These are phyloP conservation scores for Agonopterix subpropinquella DNA, from an alignment of 2,888 invertebrate species.

Conservation along the genomic window DNA sequence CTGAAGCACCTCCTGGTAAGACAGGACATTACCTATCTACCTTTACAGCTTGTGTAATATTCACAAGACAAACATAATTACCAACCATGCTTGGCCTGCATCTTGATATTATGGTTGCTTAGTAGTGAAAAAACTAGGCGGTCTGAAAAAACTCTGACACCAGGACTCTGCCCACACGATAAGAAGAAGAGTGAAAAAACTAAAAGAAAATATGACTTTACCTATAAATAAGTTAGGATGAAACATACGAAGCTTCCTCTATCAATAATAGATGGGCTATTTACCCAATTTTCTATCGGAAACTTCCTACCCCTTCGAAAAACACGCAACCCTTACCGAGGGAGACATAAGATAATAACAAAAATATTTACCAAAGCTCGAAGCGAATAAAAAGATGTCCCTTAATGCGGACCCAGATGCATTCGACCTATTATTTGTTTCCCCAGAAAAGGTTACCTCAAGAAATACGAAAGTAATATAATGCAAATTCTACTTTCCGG, in stretches of 20 bases:
- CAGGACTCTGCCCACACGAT: too few species aligned
- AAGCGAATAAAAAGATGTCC: conserved; percentile 71
- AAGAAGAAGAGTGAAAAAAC: too few species aligned
- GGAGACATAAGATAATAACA: conserved; percentile 59
- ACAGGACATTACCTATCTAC: too few species aligned
- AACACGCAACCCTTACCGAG: conserved; percentile 26
- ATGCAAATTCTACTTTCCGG: conserved; percentile 57
- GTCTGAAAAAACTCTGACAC: too few species aligned
- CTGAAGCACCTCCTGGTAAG: too few species aligned
- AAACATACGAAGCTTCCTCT: conserved; percentile 17
- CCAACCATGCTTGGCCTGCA: too few species aligned
- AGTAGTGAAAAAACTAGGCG: too few species aligned
- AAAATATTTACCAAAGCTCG: conserved; percentile 70
- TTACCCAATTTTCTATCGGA: conserved; percentile 45
- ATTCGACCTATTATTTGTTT: conserved; percentile 68
- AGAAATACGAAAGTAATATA: conserved; percentile 51
- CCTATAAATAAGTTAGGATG: too few species aligned
- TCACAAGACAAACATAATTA: too few species aligned
- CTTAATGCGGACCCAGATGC: conserved; percentile 68
- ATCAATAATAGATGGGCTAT: conserved; percentile 50
- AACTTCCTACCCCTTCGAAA: conserved; percentile 34
- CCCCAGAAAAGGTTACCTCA: conserved; percentile 52
- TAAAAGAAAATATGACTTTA: too few species aligned
- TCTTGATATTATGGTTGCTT: too few species aligned
- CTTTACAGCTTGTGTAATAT: too few species aligned